Evolutionary conservation across 2,888 invertebrate genomes (phyloP).

Genomic region (Psylliodes chrysocephalus): DNA sequence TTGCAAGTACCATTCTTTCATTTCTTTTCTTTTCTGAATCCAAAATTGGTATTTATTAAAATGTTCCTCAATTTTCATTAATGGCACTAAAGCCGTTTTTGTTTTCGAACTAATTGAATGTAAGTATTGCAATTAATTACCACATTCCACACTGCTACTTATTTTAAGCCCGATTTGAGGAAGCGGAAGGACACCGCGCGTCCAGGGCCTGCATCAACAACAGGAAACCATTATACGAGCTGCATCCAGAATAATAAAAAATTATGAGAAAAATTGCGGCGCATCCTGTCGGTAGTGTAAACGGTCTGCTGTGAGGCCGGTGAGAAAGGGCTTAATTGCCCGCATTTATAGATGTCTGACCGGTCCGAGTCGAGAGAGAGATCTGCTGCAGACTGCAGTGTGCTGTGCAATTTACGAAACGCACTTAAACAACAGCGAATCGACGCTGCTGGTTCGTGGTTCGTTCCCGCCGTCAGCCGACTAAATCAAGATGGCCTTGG

Average conservation of each 20-base stretch:
- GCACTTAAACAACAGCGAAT: constrained; percentile 22
- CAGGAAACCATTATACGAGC: constrained; percentile 9
- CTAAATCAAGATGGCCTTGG: constrained; percentile 58
- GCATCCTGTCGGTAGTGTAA: neutral
- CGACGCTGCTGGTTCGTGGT: too few species aligned
- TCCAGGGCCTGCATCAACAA: constrained; percentile 2
- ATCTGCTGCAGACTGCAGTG: constrained; percentile 29
- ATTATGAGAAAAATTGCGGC: constrained; percentile 3
- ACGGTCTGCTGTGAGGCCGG: neutral
- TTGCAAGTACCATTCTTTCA: too few species aligned
- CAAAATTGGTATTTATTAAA: too few species aligned
- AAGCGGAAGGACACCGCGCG: neutral
- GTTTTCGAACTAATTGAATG: too few species aligned
- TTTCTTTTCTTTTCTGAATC: too few species aligned
- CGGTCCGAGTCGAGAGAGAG: constrained; percentile 14
- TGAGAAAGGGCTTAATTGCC: constrained; percentile 23
- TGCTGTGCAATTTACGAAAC: constrained; percentile 31
- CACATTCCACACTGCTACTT: too few species aligned
- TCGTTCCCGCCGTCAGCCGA: constrained; percentile 27
- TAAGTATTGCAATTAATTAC: too few species aligned
- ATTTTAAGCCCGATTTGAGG: neutral
- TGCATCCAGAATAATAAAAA: constrained; percentile 6
- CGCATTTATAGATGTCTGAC: constrained; percentile 19
- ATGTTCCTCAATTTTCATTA: too few species aligned
- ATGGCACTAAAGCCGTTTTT: too few species aligned